phyloP scores from a whole-genome alignment of 2,113 vertebrate species.

The Phyllopteryx taeniolatus region DNA sequence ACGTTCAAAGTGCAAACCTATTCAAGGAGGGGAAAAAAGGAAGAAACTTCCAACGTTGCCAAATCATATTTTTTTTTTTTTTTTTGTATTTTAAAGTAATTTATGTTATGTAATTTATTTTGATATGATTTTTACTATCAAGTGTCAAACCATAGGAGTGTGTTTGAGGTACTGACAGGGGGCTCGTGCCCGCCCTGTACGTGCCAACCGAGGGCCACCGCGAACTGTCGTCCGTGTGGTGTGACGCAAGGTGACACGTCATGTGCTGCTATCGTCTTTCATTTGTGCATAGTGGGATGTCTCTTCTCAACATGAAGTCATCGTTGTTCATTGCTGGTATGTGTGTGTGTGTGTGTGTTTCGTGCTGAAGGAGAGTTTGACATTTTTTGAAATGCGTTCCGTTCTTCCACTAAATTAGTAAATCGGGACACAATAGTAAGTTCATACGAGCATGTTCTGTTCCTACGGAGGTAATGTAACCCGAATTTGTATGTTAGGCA shows the following conservation, averaged over 20 bases:
- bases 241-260: constrained; percentile 24
- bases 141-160: constrained; percentile 49
- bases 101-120: constrained; percentile 73
- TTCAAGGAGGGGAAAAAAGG: constrained; percentile 19
- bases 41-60: constrained; percentile 62
- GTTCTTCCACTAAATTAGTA: not conserved
- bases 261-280: constrained; percentile 55
- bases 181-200: constrained; percentile 59
- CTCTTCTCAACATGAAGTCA: not conserved
- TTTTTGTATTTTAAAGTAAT: constrained; percentile 47
- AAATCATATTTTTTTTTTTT: constrained; percentile 55
- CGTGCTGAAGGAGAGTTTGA: constrained; percentile 4
- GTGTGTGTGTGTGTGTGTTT: not conserved
- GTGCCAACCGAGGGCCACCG: constrained; percentile 65
- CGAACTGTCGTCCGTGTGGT: constrained; percentile 29
- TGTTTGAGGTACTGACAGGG: constrained; percentile 49
- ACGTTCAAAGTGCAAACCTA: constrained; percentile 25
- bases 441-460: no score
- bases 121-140: constrained; percentile 57
- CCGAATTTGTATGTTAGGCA: no score
- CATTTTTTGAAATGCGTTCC: not conserved
- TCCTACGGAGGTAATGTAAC: no score
- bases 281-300: not conserved
- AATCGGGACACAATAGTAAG: not conserved
- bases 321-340: not conserved